phyloP scores from a whole-genome alignment of 2,888 invertebrate species.

The Pyrrhosoma nymphula region DNA sequence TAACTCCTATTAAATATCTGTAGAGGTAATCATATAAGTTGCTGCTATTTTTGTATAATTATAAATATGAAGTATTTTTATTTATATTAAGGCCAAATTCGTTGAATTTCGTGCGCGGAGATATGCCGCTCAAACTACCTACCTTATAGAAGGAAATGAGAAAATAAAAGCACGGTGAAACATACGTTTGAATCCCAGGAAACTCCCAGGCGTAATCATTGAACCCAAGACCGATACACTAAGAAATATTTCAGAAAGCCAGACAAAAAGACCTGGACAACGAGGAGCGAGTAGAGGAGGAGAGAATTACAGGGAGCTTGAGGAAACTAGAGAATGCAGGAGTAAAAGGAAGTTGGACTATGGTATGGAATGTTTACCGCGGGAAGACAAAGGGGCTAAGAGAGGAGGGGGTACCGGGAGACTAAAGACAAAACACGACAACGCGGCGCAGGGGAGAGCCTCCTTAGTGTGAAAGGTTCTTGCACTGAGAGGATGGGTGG shows the following conservation, averaged over 20 bases:
- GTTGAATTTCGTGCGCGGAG: too few species aligned
- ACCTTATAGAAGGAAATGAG: too few species aligned
- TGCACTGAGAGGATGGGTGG: constrained; percentile 7
- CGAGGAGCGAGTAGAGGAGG: background rate
- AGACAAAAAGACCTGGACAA: background rate
- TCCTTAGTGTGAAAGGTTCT: background rate
- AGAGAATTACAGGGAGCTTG: constrained; percentile 14
- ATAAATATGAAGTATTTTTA: too few species aligned
- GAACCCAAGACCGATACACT: too few species aligned
- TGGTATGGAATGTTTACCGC: constrained; percentile 24
- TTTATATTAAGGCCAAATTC: too few species aligned
- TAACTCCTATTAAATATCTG: too few species aligned
- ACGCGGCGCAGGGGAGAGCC: constrained; percentile 29
- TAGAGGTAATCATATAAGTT: too few species aligned
- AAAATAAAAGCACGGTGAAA: too few species aligned
- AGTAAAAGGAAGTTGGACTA: constrained; percentile 11
- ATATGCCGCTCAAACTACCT: too few species aligned
- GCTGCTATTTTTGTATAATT: too few species aligned
- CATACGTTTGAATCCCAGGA: too few species aligned
- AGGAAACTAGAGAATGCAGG: constrained; percentile 37
- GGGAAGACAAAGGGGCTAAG: background rate
- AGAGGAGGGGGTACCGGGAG: background rate
- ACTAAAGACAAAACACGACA: constrained; percentile 63
- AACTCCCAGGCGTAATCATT: too few species aligned
- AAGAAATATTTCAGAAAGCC: background rate